Conservation (phyloP, 2,113 vertebrate genomes). For the Melanerpes formicivorus region DNA sequence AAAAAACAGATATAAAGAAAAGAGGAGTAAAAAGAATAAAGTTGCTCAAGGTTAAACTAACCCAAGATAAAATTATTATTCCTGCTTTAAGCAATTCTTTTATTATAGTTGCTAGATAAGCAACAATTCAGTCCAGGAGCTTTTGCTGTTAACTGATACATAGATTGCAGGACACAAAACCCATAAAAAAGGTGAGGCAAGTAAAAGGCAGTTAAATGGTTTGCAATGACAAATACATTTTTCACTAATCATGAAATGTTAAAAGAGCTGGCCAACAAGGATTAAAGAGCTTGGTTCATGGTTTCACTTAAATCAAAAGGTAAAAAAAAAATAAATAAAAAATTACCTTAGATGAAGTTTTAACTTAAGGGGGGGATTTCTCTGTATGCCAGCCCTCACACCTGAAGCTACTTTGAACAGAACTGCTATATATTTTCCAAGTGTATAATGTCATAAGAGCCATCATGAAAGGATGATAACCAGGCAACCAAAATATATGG, state of each 20-base stretch:
- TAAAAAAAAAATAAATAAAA: neutral
- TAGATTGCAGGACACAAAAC: constrained; percentile 17
- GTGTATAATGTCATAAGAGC: neutral
- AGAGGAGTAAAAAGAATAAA: neutral
- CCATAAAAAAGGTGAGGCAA: neutral
- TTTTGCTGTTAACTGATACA: constrained; percentile 4
- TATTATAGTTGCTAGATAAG: constrained; percentile 10
- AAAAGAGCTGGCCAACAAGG: constrained; percentile 17
- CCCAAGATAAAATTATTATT: neutral
- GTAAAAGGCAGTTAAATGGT: neutral
- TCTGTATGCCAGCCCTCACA: neutral
- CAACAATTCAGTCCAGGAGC: neutral
- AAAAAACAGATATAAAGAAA: neutral
- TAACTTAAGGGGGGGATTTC: neutral
- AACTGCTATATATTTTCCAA: neutral
- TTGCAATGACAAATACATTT: constrained; percentile 9
- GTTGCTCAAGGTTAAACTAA: constrained; percentile 12
- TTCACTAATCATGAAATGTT: neutral
- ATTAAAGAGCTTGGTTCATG: neutral
- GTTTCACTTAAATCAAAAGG: neutral
- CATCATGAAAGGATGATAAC: neutral
- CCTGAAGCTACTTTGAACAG: neutral
- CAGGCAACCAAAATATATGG: neutral
- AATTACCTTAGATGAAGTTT: constrained; percentile 18
- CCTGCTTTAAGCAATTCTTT: constrained; percentile 29